Base-by-base conservation (phyloP, 2,113 vertebrate species). In the Elachura formosa region DNA sequence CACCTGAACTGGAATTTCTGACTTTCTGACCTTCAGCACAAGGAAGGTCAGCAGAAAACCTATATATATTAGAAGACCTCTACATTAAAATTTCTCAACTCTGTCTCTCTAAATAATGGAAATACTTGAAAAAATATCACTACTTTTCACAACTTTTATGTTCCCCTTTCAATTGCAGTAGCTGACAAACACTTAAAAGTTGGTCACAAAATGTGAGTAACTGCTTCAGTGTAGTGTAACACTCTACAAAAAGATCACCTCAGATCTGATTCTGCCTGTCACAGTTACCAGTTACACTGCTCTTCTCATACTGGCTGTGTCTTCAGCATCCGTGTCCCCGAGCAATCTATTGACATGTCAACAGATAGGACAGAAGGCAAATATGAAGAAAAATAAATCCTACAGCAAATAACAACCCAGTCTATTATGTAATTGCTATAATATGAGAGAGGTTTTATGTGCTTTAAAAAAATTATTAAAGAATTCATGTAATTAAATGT, bases 401-500 rank as follows among this genome's bases (percentile, higher is more conserved):
- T 74, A 8, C 62, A 66, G 51, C 80, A 61, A 95, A 89, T 94
- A 94, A 92, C 59, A 96, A 61, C 51, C 41, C 40, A 91, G 46
- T 64, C 59, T 75, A 81, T 90, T 93, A 94, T 77, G 86, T 38
- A 81, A 87, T 56, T 95, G 74, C 78, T 97, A 87, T 97, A 97
- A 97, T 97, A 97, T 95, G 88, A 90, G 52, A 56, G 20, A 91
- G 87, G 61, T 93, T 94, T 91, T 94, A 93, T 95, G 69, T 91
- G n/a, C 59, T 95, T 97, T 94, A n/a, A 46, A 49, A 72, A 93
- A 79, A 97, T 95, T 80, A 95, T 97, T 94, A 96, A 97, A 95
- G 74, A 94, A 96, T 90, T 96, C 74, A 87, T 83, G 97, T 97
- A 97, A 98, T 98, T 98, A 96, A 97, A 97, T 95, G 71, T 85